Percentiles rank a stretch among this genome's conserved stretches.
Evolutionary conservation across 2,113 vertebrate species (phyloP).

Genomic region (Actenoides lindsayi): DNA sequence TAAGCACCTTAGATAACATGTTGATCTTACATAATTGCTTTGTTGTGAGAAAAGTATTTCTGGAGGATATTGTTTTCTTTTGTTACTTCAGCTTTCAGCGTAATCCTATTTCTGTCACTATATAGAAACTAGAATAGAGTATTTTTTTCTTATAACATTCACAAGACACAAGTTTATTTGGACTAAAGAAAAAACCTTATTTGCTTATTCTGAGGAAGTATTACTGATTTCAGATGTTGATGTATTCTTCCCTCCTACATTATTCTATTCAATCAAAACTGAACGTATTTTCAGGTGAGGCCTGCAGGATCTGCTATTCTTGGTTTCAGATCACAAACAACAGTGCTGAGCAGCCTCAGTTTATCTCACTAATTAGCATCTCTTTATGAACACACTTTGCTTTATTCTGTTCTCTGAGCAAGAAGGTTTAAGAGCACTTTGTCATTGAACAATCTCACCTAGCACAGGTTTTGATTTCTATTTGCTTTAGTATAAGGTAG

Average conservation of each 20-base stretch:
- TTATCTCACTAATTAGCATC: background rate
- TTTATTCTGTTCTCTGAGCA: background rate
- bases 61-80: background rate
- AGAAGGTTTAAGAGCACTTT: background rate
- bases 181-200: background rate
- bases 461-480: background rate
- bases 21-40: slow-evolving; percentile 27
- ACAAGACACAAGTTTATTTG: background rate
- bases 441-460: background rate
- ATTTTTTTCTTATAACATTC: background rate
- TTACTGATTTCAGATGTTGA: background rate
- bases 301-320: background rate
- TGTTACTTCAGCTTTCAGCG: background rate
- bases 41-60: background rate
- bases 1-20: background rate
- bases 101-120: background rate
- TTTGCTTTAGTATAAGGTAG: background rate
- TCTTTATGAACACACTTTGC: background rate
- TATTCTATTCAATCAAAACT: background rate
- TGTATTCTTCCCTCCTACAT: background rate
- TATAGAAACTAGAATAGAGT: background rate
- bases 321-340: background rate
- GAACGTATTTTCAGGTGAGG: background rate
- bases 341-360: background rate
- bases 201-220: background rate